phyloP scores from a whole-genome alignment of 2,113 vertebrate genomes.

The Brevimyrus niger region DNA sequence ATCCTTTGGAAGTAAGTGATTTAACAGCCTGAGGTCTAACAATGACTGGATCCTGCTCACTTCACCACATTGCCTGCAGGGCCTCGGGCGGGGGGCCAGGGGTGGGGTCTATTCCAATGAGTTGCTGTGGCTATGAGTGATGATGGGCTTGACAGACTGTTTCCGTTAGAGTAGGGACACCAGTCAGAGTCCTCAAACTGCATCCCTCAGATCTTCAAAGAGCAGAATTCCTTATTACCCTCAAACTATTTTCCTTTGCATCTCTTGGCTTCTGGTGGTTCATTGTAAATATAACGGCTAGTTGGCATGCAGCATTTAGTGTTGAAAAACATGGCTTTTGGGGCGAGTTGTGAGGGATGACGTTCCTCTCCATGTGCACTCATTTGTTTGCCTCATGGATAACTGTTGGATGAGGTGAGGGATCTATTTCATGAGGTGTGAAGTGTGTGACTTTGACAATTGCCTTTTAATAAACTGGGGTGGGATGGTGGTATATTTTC shows the following conservation, averaged over 20 bases:
- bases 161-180: background rate
- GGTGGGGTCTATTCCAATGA: background rate
- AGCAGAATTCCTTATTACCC: background rate
- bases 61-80: background rate
- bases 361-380: no score
- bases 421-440: background rate
- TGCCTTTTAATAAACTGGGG: background rate
- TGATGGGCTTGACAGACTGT: background rate
- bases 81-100: background rate
- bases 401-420: background rate
- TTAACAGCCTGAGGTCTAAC: background rate
- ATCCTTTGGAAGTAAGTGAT: background rate
- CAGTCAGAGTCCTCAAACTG: background rate
- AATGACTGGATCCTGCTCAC: background rate
- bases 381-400: background rate
- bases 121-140: background rate
- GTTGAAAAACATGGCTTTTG: background rate
- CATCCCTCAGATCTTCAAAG: conserved; percentile 5
- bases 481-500: background rate
- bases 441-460: background rate
- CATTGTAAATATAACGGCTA: background rate
- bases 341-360: background rate
- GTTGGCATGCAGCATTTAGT: background rate
- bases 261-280: background rate
- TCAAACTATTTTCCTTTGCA: background rate